Conservation (phyloP, 2,113 vertebrate species). For the Megaceryle torquata region DNA sequence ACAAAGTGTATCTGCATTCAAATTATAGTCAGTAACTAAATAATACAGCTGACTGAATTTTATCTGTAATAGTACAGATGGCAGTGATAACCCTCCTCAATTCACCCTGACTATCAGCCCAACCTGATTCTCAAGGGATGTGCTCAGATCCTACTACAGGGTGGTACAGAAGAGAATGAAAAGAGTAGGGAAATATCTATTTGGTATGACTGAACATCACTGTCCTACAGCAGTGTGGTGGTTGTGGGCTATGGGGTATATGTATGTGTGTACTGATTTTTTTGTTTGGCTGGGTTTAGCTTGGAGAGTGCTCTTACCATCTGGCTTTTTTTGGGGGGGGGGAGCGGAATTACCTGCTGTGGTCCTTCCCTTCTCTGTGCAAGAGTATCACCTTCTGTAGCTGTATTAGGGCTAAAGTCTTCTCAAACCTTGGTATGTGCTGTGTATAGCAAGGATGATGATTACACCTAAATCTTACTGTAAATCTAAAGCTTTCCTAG, state of each 20-base stretch:
- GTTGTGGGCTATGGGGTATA: background rate
- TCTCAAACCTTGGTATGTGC: background rate
- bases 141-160: background rate
- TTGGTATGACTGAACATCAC: background rate
- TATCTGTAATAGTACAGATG: background rate
- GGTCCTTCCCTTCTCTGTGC: background rate
- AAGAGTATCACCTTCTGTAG: background rate
- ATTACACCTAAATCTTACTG: background rate
- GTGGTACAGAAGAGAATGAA: background rate
- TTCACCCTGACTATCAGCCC: background rate
- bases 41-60: background rate
- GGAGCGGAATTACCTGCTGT: background rate
- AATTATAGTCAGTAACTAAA: background rate
- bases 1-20: background rate
- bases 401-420: background rate
- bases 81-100: background rate
- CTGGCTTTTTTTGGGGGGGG: background rate
- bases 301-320: background rate
- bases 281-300: background rate
- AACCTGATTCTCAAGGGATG: background rate
- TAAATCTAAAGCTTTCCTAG: background rate
- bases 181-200: background rate
- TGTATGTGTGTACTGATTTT: background rate
- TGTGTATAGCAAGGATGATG: background rate
- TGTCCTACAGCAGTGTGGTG: background rate